Conservation (phyloP, 2,888 invertebrate genomes). For the Morpho achilles region DNA sequence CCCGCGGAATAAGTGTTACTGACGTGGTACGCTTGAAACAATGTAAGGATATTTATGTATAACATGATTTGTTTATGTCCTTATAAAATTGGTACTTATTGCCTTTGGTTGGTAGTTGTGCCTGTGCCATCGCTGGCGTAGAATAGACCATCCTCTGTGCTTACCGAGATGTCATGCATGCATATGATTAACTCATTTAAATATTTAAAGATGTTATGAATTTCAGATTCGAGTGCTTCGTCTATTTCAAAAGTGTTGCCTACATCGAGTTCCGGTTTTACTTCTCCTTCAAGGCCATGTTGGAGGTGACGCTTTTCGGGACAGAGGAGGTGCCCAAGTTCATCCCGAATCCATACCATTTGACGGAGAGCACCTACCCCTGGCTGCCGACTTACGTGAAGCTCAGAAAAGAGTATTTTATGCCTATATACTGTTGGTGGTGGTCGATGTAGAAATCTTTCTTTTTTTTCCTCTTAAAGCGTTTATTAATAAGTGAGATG, state of each 20-base stretch:
- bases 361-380: constrained; percentile 33
- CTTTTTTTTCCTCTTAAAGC: no score
- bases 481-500: not conserved
- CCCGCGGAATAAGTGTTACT: no score
- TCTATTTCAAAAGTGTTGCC: constrained; percentile 49
- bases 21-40: no score
- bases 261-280: constrained; percentile 49
- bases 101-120: no score
- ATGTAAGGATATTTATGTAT: no score
- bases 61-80: no score
- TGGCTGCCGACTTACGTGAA: constrained; percentile 29
- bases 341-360: constrained; percentile 38
- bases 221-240: constrained; percentile 48
- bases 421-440: constrained; percentile 29
- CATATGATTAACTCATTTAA: no score
- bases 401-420: constrained; percentile 21
- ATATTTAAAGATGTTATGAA: not conserved
- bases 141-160: no score
- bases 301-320: constrained; percentile 47
- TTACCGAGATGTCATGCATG: no score
- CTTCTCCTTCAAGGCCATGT: constrained; percentile 45
- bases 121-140: no score
- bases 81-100: no score
- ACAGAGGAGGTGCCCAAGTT: constrained; percentile 21
- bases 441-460: constrained; percentile 19